Evolutionary conservation across 1,140 invertebrate genomes (phyloP), one percentile per base, ranked within the genome.

Genomic region (Telenomus remus): DNA sequence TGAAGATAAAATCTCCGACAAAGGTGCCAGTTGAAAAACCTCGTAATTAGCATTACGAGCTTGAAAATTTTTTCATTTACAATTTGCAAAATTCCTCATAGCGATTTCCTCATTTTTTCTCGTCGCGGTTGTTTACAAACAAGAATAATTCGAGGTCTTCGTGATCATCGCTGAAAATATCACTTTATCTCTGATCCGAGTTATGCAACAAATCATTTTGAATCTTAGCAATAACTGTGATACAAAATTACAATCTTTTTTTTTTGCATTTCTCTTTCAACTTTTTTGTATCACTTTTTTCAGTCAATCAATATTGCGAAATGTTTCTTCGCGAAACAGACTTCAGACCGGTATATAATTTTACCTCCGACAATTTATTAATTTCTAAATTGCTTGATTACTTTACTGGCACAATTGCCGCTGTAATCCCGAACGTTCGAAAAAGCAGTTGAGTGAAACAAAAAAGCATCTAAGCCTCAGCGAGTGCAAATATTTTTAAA

Each of bases 381-480:
- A 70, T 70, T 61, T 70, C 66, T 61, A 70, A 61, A 61, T 70
- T 70, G 47, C 66, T 70, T 56, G 66, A 70, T 70, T 70, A 43
- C 51, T 61, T 61, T 61, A 61, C 51, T 57, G 42, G 15, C 44
- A 50, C 51, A 55, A 70, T 70, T 70, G 61, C 66, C 49, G 61
- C 66, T 42, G 66, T 43, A 61, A 70, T 70, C 56, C 49, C 11
- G 19, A 27, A 27, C 60, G 27, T 42, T n/a, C 15, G 16, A 35
- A 60, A 69, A 57, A 69, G 60, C 50, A 33, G 33, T n/a, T 27
- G 15, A 9, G 9, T 2, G 8, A 39, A 39, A n/a, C 9, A 39
- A 39, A 39, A 39, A 39, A 39, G n/a, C n/a, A 39, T n/a, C 9
- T 39, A 39, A 39, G n/a, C n/a, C 3, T n/a, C 9, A 4, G 9